phyloP scores from a whole-genome alignment of 2,888 invertebrate species.

The Ophion ellenae region DNA sequence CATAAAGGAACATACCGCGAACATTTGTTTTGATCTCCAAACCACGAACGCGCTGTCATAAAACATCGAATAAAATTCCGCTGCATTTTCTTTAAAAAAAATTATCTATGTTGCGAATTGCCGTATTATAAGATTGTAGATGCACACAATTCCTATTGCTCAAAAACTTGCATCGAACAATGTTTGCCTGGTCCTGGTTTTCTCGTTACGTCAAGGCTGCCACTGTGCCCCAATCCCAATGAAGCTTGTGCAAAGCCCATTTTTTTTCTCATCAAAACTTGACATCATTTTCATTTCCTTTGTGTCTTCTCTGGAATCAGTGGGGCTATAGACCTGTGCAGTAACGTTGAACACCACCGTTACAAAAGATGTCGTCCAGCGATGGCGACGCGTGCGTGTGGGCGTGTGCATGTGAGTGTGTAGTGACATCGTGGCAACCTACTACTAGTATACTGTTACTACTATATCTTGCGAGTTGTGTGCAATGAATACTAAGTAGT shows the following conservation, averaged over 20 bases:
- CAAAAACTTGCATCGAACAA: not conserved
- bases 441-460: conserved; percentile 62
- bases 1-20: too few relatives aligned
- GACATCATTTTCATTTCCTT: not conserved
- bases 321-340: not conserved
- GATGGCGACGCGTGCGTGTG: conserved; percentile 57
- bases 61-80: not conserved
- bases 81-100: not conserved
- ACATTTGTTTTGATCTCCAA: too few relatives aligned
- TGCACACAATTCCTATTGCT: not conserved
- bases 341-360: conserved; percentile 55
- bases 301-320: not conserved
- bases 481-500: conserved; percentile 75
- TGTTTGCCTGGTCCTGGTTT: not conserved
- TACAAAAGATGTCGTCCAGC: conserved; percentile 67
- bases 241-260: not conserved
- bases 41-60: too few relatives aligned
- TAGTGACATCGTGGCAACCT: conserved; percentile 48
- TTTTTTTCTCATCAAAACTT: not conserved
- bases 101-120: not conserved
- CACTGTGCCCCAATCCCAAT: not conserved
- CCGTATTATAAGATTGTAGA: not conserved
- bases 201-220: not conserved
- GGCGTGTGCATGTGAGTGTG: not conserved
- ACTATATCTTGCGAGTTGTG: conserved; percentile 64